These are phyloP conservation scores for Serinus canaria DNA, from an alignment of 2,113 vertebrate species.

Conservation along the genomic window DNA sequence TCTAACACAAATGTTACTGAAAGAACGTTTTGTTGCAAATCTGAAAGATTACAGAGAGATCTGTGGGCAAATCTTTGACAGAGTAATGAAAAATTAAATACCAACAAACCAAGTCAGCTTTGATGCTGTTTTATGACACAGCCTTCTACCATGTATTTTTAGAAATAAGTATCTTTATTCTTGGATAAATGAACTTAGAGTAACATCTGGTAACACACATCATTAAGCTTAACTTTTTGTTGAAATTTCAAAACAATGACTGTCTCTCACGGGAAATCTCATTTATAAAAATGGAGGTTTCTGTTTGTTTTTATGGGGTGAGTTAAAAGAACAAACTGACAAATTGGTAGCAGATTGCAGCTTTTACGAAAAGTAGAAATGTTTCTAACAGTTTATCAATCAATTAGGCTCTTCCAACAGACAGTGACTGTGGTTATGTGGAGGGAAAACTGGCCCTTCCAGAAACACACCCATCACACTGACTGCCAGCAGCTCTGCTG, in stretches of 20 bases:
- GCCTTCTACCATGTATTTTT: slow-evolving; percentile 35
- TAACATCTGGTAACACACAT: not conserved
- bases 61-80: slow-evolving; percentile 26
- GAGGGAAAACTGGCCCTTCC: not conserved
- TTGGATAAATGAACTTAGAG: slow-evolving; percentile 19
- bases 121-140: slow-evolving; percentile 34
- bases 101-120: slow-evolving; percentile 17
- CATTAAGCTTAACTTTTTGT: slow-evolving; percentile 31
- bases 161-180: slow-evolving; percentile 24
- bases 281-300: not conserved
- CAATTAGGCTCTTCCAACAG: not conserved
- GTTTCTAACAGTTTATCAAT: slow-evolving; percentile 40
- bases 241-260: slow-evolving; percentile 58
- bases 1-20: not conserved
- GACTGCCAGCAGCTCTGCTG: not conserved
- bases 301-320: not conserved
- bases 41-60: not conserved
- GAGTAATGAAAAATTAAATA: slow-evolving; percentile 51
- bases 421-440: not conserved
- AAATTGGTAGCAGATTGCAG: slow-evolving; percentile 55
- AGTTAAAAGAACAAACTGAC: slow-evolving; percentile 35
- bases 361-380: slow-evolving; percentile 18
- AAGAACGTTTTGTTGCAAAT: not conserved
- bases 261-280: not conserved
- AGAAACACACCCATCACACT: not conserved